These are phyloP conservation scores for Empidonax alnorum DNA, from an alignment of 2,113 vertebrate genomes.

Conservation along the genomic window DNA sequence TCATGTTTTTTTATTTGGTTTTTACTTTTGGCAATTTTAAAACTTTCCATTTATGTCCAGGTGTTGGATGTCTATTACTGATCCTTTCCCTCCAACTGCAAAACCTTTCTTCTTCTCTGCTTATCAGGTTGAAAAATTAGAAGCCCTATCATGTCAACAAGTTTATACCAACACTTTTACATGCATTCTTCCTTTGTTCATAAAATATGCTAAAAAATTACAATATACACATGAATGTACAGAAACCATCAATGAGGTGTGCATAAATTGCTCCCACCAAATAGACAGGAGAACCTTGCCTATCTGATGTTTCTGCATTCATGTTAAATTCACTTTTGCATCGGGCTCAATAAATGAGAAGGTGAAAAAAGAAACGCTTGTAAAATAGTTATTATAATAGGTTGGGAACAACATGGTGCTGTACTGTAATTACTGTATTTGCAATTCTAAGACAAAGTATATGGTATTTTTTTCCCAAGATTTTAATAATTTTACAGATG, in stretches of 20 bases:
- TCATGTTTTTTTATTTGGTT: neutral
- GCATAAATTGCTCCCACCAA: neutral
- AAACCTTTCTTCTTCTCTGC: neutral
- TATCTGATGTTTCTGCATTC: neutral
- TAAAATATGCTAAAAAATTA: neutral
- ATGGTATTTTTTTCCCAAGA: neutral
- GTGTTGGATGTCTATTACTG: neutral
- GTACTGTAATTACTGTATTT: neutral
- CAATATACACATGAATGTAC: neutral
- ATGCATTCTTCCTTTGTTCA: neutral
- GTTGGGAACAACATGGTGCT: neutral
- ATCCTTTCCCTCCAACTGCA: neutral
- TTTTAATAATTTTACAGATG: neutral
- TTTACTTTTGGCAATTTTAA: neutral
- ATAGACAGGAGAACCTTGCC: neutral
- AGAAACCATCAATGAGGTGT: fast-evolving
- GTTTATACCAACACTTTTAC: neutral
- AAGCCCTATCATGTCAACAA: neutral
- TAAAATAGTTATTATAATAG: neutral
- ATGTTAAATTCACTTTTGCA: neutral
- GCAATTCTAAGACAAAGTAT: neutral
- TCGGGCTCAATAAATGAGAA: neutral
- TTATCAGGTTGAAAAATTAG: neutral
- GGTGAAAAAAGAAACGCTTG: neutral
- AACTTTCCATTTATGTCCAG: neutral